These are phyloP conservation scores for Vanessa cardui DNA, from an alignment of 2,888 invertebrate species.

Conservation along the genomic window DNA sequence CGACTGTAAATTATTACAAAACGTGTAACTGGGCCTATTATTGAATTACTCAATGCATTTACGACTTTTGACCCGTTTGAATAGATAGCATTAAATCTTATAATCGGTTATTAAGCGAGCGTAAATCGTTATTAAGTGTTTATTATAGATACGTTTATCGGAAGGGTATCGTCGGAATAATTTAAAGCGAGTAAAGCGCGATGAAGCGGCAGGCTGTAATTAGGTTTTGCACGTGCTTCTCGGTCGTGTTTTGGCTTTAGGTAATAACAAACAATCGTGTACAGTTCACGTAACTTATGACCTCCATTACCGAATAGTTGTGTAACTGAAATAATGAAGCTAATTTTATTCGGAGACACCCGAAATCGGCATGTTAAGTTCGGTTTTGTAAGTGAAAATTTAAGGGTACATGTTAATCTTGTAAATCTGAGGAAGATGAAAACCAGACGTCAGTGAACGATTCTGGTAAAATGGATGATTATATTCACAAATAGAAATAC, in stretches of 20 bases:
- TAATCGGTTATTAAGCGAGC: conserved; percentile 31
- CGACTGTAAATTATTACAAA: conserved; percentile 44
- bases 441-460: no score
- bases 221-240: conserved; percentile 50
- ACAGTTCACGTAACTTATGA: conserved; percentile 60
- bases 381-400: neutral
- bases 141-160: conserved; percentile 22
- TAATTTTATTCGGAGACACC: conserved; percentile 33
- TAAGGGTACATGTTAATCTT: neutral
- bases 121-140: conserved; percentile 27
- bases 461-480: no score
- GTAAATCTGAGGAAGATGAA: no score
- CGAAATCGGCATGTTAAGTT: conserved; percentile 25
- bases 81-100: conserved; percentile 36
- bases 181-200: conserved; percentile 45
- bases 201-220: conserved; percentile 52
- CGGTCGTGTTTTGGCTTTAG: conserved; percentile 47
- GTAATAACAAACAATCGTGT: conserved; percentile 55
- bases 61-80: conserved; percentile 36
- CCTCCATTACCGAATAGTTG: conserved; percentile 53
- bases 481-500: no score
- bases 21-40: conserved; percentile 40
- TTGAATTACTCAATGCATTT: conserved; percentile 40
- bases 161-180: conserved; percentile 36
- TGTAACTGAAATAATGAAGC: conserved; percentile 34